Conservation (phyloP, 2,888 invertebrate genomes). For the Drosophila tripunctata region DNA sequence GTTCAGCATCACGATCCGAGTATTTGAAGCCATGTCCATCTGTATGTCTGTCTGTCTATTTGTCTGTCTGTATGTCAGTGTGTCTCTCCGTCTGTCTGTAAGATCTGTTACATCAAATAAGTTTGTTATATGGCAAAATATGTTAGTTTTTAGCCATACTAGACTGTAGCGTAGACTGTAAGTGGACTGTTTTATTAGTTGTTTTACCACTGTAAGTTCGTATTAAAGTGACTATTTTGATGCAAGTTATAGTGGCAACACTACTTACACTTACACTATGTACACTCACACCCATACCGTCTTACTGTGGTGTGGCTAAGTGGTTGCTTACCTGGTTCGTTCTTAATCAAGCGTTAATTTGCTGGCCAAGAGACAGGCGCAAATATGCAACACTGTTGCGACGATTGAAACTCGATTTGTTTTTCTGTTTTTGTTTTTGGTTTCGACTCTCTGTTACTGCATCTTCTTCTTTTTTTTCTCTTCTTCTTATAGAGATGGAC, state of each 20-base stretch:
- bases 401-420: constrained; percentile 7
- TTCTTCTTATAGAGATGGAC: constrained; percentile 1
- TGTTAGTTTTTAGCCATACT: not conserved
- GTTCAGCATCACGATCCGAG: too few relatives aligned
- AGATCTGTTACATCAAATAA: too few relatives aligned
- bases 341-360: constrained; percentile 75
- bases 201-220: not conserved
- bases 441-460: not conserved
- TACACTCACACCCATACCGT: not conserved
- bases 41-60: too few relatives aligned
- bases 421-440: not conserved
- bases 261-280: not conserved
- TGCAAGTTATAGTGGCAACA: not conserved
- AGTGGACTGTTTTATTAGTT: too few relatives aligned
- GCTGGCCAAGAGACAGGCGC: constrained; percentile 52
- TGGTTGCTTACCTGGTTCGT: constrained; percentile 34
- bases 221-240: not conserved
- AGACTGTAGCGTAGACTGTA: too few relatives aligned
- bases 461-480: not conserved
- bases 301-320: constrained; percentile 39
- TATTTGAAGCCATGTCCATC: too few relatives aligned
- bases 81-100: too few relatives aligned
- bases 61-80: too few relatives aligned
- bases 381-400: constrained; percentile 47
- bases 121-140: too few relatives aligned